These are phyloP conservation scores for Epistrophe grossulariae DNA, from an alignment of 2,888 invertebrate genomes.

Conservation along the genomic window DNA sequence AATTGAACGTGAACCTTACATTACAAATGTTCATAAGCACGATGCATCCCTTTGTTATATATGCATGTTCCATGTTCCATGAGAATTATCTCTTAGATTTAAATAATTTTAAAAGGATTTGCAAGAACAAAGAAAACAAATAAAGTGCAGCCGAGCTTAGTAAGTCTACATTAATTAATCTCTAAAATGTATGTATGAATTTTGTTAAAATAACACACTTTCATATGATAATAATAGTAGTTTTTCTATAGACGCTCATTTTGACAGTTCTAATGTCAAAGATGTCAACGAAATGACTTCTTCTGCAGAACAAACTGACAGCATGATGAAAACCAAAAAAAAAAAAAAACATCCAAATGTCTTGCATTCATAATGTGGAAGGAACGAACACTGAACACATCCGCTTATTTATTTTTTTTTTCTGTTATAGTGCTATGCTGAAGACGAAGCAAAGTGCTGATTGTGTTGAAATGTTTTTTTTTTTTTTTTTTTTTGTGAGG, in stretches of 20 bases:
- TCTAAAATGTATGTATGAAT: neutral
- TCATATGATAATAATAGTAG: constrained; percentile 1
- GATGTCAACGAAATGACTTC: constrained; percentile 48
- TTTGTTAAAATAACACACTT: neutral
- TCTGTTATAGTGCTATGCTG: neutral
- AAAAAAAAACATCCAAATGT: constrained; percentile 53
- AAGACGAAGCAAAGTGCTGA: neutral
- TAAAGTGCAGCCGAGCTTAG: no score
- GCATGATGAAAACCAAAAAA: neutral
- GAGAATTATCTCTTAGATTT: neutral
- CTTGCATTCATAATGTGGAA: constrained; percentile 47
- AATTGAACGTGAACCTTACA: neutral
- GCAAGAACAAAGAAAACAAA: neutral
- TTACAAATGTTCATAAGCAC: neutral
- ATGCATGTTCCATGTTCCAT: neutral
- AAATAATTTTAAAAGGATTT: neutral
- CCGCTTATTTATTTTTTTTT: constrained; percentile 16
- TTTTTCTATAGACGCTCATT: neutral
- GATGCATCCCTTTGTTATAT: neutral
- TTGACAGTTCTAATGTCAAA: constrained; percentile 37
- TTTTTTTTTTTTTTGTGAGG: neutral
- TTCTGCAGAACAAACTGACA: constrained; percentile 24
- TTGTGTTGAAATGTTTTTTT: neutral
- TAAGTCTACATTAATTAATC: neutral
- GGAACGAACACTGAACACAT: constrained; percentile 32